Base-by-base conservation (phyloP, 1,140 invertebrate species). In the Drosophila dunni region DNA sequence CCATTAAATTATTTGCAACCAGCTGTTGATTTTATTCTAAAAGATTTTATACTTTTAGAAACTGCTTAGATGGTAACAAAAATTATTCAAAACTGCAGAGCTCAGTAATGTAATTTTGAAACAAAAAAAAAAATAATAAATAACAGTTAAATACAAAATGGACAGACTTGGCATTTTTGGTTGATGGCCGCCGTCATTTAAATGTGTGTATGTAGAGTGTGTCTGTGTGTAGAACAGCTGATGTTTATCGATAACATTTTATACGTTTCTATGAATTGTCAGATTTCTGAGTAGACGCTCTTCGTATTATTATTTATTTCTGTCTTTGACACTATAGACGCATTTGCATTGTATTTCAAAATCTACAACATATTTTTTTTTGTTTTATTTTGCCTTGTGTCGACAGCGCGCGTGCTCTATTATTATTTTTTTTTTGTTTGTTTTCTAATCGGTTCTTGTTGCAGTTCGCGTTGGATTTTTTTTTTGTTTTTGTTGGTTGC, bases 321-420 rank as follows among this genome's bases (percentile, higher is more conserved):
- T n/a, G 0, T 42, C 13, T 9, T 38, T 9, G n/a, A 10, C 7
- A 13, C n/a, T 13, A 42, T 13, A 13, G 0, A 5, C 3, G 2
- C 33, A 13, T 40, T 40, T 51, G 20, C 24, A 61, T 17, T 60
- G 13, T 10, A 10, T 2, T 58, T 15, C 17, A 46, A 6, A 7
- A 46, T 9, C 7, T 17, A 17, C 13, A 45, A 45, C 7, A 34
- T 53, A 36, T 34, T 36, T 17, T 34, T 53, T 15, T 7, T 6
- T 29, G 24, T 53, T 15, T 15, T 6, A 57, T 75, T 60, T 67
- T 24, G 48, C 34, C 9, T 13, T 10, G n/a, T 5, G 42, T 2
- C n/a, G 36, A 62, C 58, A 79, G 69, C 72, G 72, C 78, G 78
- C 78, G 78, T 66, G 78, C 66, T 69, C 58, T 62, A 29, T 64